A percentile compares a stretch with the other conserved stretches of the same genome.
phyloP scores from a whole-genome alignment of 2,888 invertebrate genomes.

The Drosophila cracens region DNA sequence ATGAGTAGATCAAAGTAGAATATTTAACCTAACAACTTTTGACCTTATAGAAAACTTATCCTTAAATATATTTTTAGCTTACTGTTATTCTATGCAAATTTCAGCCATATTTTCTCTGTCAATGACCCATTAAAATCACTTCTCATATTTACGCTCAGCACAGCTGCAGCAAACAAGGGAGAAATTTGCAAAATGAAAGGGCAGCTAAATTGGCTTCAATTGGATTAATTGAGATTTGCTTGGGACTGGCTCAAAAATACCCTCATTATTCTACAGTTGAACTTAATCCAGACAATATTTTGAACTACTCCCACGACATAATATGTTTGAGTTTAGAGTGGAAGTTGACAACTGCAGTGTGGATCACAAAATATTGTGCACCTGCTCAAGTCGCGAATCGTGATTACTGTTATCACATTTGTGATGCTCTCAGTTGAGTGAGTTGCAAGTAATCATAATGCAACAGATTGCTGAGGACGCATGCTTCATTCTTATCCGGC shows the following conservation, averaged over 20 bases:
- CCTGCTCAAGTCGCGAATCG: neutral
- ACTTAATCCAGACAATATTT: neutral
- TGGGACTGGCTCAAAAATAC: neutral
- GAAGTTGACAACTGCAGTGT: neutral
- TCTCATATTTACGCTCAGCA: neutral
- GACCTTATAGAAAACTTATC: neutral
- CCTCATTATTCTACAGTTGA: neutral
- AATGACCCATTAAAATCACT: neutral
- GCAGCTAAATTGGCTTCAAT: conserved; percentile 65
- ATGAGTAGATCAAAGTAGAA: neutral
- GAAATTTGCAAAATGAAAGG: conserved; percentile 12
- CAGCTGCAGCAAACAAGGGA: neutral
- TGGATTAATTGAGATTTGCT: conserved; percentile 56
- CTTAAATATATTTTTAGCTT: neutral
- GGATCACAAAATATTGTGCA: conserved; percentile 2
- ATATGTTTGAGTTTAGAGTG: neutral
- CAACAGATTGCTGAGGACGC: conserved; percentile 69
- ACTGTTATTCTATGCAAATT: neutral
- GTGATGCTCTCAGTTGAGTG: conserved; percentile 40
- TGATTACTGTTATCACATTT: conserved; percentile 46
- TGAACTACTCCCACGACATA: neutral
- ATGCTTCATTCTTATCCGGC: conserved; percentile 30
- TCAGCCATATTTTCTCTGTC: neutral
- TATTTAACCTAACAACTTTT: neutral
- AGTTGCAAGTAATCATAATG: conserved; percentile 61